phyloP scores from a whole-genome alignment of 2,113 vertebrate species.

The Zeus faber region DNA sequence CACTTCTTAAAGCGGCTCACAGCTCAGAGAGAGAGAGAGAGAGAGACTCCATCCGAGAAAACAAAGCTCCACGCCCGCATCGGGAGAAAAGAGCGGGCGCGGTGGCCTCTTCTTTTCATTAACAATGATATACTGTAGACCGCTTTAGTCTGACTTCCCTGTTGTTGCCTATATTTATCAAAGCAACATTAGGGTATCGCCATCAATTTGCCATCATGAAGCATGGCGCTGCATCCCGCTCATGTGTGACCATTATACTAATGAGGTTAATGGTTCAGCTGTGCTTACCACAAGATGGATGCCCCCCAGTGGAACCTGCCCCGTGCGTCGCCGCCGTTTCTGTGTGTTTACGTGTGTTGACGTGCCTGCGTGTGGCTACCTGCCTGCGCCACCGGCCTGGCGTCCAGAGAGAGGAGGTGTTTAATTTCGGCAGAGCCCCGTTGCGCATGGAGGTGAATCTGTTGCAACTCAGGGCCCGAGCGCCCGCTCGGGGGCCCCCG shows the following conservation, averaged over 20 bases:
- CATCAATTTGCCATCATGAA: conserved; percentile 76
- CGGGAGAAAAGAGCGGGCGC: no score
- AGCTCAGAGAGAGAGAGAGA: not conserved
- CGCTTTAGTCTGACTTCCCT: conserved; percentile 52
- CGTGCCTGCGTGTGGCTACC: conserved; percentile 13
- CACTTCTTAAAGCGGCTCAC: no score
- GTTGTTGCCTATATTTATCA: conserved; percentile 68
- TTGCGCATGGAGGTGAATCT: no score
- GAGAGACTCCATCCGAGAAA: not conserved
- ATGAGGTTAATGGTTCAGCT: conserved; percentile 77
- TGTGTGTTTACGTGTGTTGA: conserved; percentile 30
- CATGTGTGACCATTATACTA: conserved; percentile 75
- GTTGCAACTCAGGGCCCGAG: no score
- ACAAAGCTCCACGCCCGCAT: no score
- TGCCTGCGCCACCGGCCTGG: conserved; percentile 15
- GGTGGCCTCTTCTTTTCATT: conserved; percentile 58
- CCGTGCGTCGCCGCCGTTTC: conserved; percentile 14
- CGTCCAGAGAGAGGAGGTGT: not conserved
- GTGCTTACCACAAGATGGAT: conserved; percentile 75
- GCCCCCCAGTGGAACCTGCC: conserved; percentile 67
- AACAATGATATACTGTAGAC: conserved; percentile 45
- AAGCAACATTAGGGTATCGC: conserved; percentile 71
- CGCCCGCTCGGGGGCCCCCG: no score
- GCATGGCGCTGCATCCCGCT: conserved; percentile 70
- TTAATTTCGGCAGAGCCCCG: no score